Conservation (phyloP, 2,888 invertebrate species). For the Agapetus fuscipes region DNA sequence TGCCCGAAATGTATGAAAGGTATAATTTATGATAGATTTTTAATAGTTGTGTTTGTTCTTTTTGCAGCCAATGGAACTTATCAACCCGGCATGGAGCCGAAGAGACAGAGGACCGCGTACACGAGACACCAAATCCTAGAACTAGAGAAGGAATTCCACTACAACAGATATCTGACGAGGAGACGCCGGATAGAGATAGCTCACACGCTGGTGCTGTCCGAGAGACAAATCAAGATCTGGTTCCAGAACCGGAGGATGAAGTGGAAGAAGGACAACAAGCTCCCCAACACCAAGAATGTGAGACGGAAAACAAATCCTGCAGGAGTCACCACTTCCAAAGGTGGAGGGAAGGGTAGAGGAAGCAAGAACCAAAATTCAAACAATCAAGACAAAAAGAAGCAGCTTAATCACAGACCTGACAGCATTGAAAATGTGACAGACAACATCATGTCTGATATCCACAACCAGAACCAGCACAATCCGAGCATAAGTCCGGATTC, state of each 20-base stretch:
- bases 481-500: slow-evolving; percentile 44
- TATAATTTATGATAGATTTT: too few relatives aligned
- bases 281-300: slow-evolving; percentile 73
- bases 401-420: slow-evolving; percentile 48
- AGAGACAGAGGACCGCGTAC: slow-evolving; percentile 93
- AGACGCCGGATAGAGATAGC: slow-evolving; percentile 95
- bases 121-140: slow-evolving; percentile 96
- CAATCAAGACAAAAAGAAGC: slow-evolving; percentile 43
- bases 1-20: too few relatives aligned
- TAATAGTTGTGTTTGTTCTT: slow-evolving; percentile 28
- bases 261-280: slow-evolving; percentile 81
- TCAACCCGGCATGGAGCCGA: slow-evolving; percentile 91
- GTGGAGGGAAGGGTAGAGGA: slow-evolving; percentile 51
- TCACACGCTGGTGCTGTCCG: slow-evolving; percentile 87
- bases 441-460: slow-evolving; percentile 49
- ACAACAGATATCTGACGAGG: slow-evolving; percentile 92
- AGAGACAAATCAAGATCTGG: slow-evolving; percentile 85
- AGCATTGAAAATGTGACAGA: slow-evolving; percentile 58
- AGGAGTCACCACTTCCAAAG: slow-evolving; percentile 54
- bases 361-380: slow-evolving; percentile 47
- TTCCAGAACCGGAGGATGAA: slow-evolving; percentile 81
- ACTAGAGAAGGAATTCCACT: slow-evolving; percentile 96
- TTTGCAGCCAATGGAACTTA: slow-evolving; percentile 76
- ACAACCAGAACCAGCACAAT: slow-evolving; percentile 43
- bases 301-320: slow-evolving; percentile 69